Conservation (phyloP, 2,797 vertebrate genomes). For the Aplochiton taeniatus region DNA sequence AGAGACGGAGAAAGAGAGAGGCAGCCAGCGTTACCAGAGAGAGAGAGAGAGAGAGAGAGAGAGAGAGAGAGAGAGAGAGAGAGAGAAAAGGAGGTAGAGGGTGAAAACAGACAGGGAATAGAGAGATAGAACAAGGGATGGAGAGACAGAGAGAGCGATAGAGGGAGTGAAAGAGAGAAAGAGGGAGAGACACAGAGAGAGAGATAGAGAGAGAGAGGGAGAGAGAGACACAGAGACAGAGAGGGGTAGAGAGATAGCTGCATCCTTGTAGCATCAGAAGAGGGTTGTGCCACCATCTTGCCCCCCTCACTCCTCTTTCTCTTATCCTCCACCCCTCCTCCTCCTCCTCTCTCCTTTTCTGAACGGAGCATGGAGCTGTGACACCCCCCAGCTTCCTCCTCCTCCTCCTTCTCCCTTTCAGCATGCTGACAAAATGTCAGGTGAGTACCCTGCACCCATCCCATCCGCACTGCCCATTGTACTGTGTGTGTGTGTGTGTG, state of each 20-base stretch:
- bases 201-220: conserved; percentile 14
- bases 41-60: conserved; percentile 37
- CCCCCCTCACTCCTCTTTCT: neutral
- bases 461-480: neutral
- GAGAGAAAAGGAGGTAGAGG: neutral
- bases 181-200: conserved; percentile 3
- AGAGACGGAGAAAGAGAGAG: neutral
- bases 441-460: conserved; percentile 61
- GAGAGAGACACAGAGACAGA: conserved; percentile 28
- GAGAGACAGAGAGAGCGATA: conserved; percentile 11
- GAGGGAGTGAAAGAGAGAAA: conserved; percentile 16
- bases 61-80: conserved; percentile 24
- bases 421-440: conserved; percentile 59
- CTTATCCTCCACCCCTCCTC: conserved; percentile 1
- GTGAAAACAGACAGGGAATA: conserved; percentile 20
- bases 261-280: conserved; percentile 2
- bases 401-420: conserved; percentile 37
- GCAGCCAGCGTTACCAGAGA: conserved; percentile 8
- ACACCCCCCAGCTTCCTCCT: conserved; percentile 9
- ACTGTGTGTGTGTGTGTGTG: neutral
- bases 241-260: conserved; percentile 1
- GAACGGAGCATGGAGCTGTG: conserved; percentile 9
- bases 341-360: conserved; percentile 9
- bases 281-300: neutral
- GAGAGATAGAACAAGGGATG: conserved; percentile 30